Percentiles rank a stretch among this genome's conserved stretches.
phyloP scores from a whole-genome alignment of 2,797 vertebrate species.

The Oreonectes daqikongensis region DNA sequence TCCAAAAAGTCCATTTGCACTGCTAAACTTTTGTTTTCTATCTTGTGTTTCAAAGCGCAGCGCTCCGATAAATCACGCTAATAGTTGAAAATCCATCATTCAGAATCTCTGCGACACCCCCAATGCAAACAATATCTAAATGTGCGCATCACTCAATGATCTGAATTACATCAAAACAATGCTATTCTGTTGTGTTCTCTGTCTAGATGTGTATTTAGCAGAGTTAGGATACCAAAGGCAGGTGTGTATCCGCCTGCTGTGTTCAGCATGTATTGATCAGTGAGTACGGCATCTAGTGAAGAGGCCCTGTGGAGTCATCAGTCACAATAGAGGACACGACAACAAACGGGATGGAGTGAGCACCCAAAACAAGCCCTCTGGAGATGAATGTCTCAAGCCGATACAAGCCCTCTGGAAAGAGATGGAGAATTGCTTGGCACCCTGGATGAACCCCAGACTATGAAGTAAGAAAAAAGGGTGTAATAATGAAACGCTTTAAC shows the following conservation, averaged over 20 bases:
- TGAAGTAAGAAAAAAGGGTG: neutral
- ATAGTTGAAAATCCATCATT: slow-evolving; percentile 6
- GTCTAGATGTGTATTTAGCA: slow-evolving; percentile 24
- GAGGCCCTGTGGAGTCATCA: slow-evolving; percentile 35
- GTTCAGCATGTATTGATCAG: slow-evolving; percentile 36
- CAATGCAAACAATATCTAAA: slow-evolving; percentile 4
- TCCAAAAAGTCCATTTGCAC: slow-evolving; percentile 17
- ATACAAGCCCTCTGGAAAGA: neutral
- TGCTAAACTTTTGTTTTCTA: neutral
- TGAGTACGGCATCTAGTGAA: slow-evolving; percentile 14
- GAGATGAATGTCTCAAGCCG: slow-evolving; percentile 22
- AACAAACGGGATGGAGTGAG: slow-evolving; percentile 40
- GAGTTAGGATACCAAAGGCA: slow-evolving; percentile 16
- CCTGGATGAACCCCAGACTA: neutral
- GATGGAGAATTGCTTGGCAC: slow-evolving; percentile 11
- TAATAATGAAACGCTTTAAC: neutral
- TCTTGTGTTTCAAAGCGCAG: slow-evolving; percentile 1
- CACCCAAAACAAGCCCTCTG: slow-evolving; percentile 15
- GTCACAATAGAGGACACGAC: slow-evolving; percentile 42
- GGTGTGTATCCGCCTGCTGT: slow-evolving; percentile 16
- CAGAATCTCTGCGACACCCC: neutral
- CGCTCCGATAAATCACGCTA: neutral
- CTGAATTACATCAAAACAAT: slow-evolving; percentile 9
- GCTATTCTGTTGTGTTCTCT: neutral
- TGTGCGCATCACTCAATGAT: neutral